Evolutionary conservation across 2,888 invertebrate species (phyloP).

Genomic region (Belgica antarctica): DNA sequence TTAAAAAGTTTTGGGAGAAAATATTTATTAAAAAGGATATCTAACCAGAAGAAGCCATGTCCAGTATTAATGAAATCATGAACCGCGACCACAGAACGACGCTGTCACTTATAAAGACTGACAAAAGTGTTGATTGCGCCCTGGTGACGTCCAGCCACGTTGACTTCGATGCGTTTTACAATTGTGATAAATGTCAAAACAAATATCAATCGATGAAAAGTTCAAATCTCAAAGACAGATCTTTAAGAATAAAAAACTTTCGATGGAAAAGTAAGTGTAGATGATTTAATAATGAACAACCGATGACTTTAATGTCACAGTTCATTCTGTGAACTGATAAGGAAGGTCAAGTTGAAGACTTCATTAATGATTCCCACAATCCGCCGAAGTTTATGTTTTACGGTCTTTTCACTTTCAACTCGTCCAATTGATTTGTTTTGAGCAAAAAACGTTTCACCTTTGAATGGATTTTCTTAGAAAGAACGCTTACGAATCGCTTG

Average conservation of each 20-base stretch:
- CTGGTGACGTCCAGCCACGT: too few species aligned
- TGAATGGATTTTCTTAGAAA: background rate
- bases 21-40: background rate
- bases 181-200: background rate
- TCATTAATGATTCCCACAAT: too few species aligned
- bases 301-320: background rate
- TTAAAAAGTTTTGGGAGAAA: too few species aligned
- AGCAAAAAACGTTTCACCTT: background rate
- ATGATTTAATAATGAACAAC: background rate
- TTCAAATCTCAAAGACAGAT: background rate
- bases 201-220: background rate
- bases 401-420: too few species aligned
- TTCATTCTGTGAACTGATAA: too few species aligned
- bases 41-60: too few species aligned
- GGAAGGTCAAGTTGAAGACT: too few species aligned
- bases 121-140: background rate
- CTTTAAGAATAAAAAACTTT: background rate
- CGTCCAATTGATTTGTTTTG: background rate
- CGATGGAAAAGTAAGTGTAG: background rate
- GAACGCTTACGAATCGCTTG: background rate
- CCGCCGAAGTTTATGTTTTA: too few species aligned
- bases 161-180: too few species aligned
- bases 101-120: background rate
- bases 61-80: background rate
- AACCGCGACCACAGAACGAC: slow-evolving; percentile 24